These are phyloP conservation scores for Chromoteleia sp. DNA, from an alignment of 2,888 invertebrate species.

Conservation along the genomic window DNA sequence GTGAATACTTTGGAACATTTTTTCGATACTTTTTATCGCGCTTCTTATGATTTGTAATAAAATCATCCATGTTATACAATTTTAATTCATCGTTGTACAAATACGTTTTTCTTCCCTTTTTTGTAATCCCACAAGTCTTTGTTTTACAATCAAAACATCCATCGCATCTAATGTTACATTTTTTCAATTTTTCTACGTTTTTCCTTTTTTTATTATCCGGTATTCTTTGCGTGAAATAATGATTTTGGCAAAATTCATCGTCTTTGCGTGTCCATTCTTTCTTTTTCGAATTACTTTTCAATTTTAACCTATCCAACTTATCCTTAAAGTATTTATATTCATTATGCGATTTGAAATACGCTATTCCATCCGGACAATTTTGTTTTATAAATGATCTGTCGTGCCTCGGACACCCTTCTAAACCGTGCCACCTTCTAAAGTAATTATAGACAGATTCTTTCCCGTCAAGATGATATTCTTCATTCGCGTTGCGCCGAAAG, in stretches of 20 bases:
- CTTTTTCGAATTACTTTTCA: background rate
- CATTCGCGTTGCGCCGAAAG: slow-evolving; percentile 26
- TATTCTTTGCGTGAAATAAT: background rate
- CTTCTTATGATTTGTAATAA: background rate
- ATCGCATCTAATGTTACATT: background rate
- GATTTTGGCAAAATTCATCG: background rate
- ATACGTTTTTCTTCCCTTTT: background rate
- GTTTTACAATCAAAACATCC: background rate
- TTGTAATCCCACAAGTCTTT: background rate
- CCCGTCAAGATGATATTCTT: slow-evolving; percentile 34
- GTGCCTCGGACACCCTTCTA: slow-evolving; percentile 17
- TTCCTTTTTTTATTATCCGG: background rate
- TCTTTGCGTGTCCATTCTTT: background rate
- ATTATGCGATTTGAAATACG: slow-evolving; percentile 29
- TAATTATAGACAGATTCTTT: slow-evolving; percentile 50
- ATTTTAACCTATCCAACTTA: background rate
- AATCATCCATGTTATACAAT: background rate
- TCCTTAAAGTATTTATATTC: slow-evolving; percentile 26
- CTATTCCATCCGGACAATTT: slow-evolving; percentile 29
- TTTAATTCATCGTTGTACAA: background rate
- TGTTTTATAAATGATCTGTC: slow-evolving; percentile 37
- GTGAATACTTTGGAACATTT: background rate
- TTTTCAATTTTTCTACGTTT: background rate
- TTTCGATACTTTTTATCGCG: background rate
- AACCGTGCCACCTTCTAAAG: slow-evolving; percentile 35